phyloP scores from a whole-genome alignment of 2,888 invertebrate species.

The Litoditis marina region DNA sequence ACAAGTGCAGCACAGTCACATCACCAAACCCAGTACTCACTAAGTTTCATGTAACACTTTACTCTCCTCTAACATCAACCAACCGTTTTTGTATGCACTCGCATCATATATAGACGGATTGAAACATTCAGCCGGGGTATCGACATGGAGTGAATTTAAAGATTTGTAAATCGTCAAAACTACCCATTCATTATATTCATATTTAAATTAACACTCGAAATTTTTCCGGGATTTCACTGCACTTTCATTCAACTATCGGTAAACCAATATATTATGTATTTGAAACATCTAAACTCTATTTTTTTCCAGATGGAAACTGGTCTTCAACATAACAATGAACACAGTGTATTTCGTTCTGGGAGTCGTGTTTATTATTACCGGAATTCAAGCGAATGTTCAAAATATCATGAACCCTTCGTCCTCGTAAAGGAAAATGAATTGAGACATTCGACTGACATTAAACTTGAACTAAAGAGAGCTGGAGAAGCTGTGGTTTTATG shows the following conservation, averaged over 20 bases:
- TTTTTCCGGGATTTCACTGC: neutral
- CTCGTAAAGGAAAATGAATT: too few species aligned
- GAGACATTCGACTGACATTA: too few species aligned
- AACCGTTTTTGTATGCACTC: too few species aligned
- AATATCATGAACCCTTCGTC: constrained; percentile 4
- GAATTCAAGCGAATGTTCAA: constrained; percentile 39
- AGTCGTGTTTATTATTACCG: constrained; percentile 45
- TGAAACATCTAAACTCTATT: neutral
- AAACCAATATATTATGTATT: too few species aligned
- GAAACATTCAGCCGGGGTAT: too few species aligned
- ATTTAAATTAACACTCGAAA: neutral
- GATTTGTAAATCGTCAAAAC: neutral
- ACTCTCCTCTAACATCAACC: too few species aligned
- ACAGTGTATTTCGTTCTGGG: constrained; percentile 31
- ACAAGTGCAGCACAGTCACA: too few species aligned
- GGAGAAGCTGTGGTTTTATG: too few species aligned
- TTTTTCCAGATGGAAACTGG: constrained; percentile 16
- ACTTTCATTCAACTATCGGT: neutral
- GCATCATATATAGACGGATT: too few species aligned
- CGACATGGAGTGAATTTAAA: neutral
- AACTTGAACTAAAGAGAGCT: too few species aligned
- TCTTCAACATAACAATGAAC: constrained; percentile 19
- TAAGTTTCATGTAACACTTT: too few species aligned
- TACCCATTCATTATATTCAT: neutral
- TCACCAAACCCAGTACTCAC: too few species aligned